Evolutionary conservation across 2,797 vertebrate species (phyloP), one percentile per base, ranked within the genome.

Genomic region (Spheniscus humboldti): DNA sequence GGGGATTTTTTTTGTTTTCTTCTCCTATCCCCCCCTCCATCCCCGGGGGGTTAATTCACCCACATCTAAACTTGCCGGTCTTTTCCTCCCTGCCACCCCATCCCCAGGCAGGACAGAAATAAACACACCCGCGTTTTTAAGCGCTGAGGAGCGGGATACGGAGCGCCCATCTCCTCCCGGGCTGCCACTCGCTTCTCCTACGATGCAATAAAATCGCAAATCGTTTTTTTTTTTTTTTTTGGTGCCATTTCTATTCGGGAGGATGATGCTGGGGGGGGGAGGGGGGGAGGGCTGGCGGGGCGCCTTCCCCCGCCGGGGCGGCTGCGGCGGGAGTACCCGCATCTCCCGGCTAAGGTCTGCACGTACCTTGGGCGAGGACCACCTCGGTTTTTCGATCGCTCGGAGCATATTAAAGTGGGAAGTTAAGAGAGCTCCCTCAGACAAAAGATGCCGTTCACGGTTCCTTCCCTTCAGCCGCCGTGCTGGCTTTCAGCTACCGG

Each of bases 391-490:
- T 30, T 59, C 39, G 69, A 41, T 81, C 2, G 11, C 81, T 82
- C 43, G 67, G 48, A 92, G 55, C n/a, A 2, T 4, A 28, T 35
- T 52, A 83, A 71, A 90, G 33, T 5, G 60, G 47, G 88, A 71
- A 91, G 81, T 90, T 94, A 14, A 33, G 45, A 47, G 80, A 55
- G 35, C 72, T 96, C 60, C 82, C 17, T 88, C 64, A 96, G 96
- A 98, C 86, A 97, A 97, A 97, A 97, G 82, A 94, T 60, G 62
- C 78, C n/a, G 25, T 43, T 79, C 28, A 23, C 73, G 30, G 64
- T 45, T 72, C 72, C 64, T 88, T 69, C 53, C 83, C 67, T 92
- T 76, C 89, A 73, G 83, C 93, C 71, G 71, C 60, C 71, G 57
- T 30, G 79, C 62, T 86, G 72, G 22, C 59, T 95, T 91, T 39